Evolutionary conservation across 2,113 vertebrate genomes (phyloP).

Genomic region (Lates calcarifer): DNA sequence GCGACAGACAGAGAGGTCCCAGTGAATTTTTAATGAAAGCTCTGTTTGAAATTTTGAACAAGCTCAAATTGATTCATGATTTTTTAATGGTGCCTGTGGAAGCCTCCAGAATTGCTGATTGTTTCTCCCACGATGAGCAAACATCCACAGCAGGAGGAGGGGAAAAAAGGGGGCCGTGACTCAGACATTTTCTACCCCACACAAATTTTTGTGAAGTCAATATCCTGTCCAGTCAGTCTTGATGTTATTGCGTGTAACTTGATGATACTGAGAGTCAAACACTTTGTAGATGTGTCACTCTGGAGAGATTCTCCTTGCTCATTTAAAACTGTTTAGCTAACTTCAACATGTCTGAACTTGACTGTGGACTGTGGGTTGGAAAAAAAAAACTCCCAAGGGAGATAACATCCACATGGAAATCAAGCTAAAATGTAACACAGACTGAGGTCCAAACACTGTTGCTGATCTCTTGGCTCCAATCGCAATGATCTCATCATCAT

Average conservation of each 20-base stretch:
- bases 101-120: slow-evolving; percentile 75
- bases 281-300: slow-evolving; percentile 10
- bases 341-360: slow-evolving; percentile 10
- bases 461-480: slow-evolving; percentile 3
- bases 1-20: slow-evolving; percentile 71
- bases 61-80: slow-evolving; percentile 82
- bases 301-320: not conserved
- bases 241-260: slow-evolving; percentile 29
- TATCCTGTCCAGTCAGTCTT: slow-evolving; percentile 15
- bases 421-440: slow-evolving; percentile 12
- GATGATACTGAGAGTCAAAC: slow-evolving; percentile 9
- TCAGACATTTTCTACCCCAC: slow-evolving; percentile 34
- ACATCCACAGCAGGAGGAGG: slow-evolving; percentile 41
- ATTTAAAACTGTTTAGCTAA: slow-evolving; percentile 24
- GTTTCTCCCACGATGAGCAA: slow-evolving; percentile 65
- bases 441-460: not conserved
- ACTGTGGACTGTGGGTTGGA: not conserved
- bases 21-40: slow-evolving; percentile 79
- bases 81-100: slow-evolving; percentile 77
- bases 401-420: slow-evolving; percentile 17
- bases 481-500: not conserved
- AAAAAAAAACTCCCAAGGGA: not conserved
- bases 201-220: slow-evolving; percentile 28
- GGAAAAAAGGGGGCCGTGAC: not conserved
- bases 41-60: slow-evolving; percentile 81